A percentile compares a stretch with the other conserved stretches of the same genome.
Evolutionary conservation across 1,140 invertebrate species (phyloP).

Genomic region (Zaprionus ghesquierei): DNA sequence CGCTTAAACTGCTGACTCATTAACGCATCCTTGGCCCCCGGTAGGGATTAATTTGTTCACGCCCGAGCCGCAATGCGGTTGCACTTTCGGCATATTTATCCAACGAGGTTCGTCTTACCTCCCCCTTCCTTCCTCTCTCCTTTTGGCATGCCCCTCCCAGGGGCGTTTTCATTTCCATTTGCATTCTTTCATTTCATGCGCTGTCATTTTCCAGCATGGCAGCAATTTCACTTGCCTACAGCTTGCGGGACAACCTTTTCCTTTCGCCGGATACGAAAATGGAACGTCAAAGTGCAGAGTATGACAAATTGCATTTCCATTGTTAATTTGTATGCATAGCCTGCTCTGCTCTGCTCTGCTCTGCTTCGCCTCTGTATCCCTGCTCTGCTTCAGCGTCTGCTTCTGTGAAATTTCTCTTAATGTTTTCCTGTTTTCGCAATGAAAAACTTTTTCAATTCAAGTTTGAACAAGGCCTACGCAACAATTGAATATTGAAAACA

Average conservation of each 20-base stretch:
- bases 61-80: slow-evolving; percentile 7
- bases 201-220: slow-evolving; percentile 43
- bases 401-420: slow-evolving; percentile 29
- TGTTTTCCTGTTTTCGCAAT: neutral
- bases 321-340: slow-evolving; percentile 49
- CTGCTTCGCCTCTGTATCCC: too few relatives aligned
- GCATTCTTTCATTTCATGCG: slow-evolving; percentile 42
- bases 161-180: neutral
- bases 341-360: neutral
- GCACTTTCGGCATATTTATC: slow-evolving; percentile 29
- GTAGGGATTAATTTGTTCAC: slow-evolving; percentile 37
- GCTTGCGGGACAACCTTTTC: slow-evolving; percentile 30
- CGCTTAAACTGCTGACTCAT: neutral
- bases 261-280: slow-evolving; percentile 42
- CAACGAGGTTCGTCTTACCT: neutral
- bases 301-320: slow-evolving; percentile 50
- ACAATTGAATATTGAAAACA: slow-evolving; percentile 17
- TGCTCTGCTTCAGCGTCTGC: neutral
- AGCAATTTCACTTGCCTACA: slow-evolving; percentile 22
- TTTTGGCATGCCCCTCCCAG: neutral
- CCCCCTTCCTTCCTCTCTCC: neutral
- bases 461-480: slow-evolving; percentile 7
- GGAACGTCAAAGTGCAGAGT: slow-evolving; percentile 52
- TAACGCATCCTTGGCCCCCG: neutral
- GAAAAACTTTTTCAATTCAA: slow-evolving; percentile 41